Evolutionary conservation across 2,113 vertebrate species (phyloP), one percentile per base, ranked within the genome.

Genomic region (Leucopsar rothschildi): DNA sequence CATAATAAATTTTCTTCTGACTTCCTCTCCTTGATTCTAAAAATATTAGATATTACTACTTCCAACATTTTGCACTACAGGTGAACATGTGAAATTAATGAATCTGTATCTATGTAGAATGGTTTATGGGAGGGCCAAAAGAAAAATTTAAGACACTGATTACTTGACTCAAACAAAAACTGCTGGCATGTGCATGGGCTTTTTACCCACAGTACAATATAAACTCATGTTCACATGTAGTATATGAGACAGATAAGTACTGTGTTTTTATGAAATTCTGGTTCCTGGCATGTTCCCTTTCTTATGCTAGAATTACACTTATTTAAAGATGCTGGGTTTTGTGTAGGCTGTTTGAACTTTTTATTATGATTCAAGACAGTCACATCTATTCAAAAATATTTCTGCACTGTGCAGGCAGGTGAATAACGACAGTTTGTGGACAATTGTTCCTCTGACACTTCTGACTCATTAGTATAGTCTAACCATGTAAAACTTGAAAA

Each of bases 141-240:
- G 40, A 44, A 73, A 31, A 53, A 80, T 7, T 45, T 49, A 60
- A 44, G 37, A 61, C 3, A 21, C 7, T 37, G 27, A 66, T 29
- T 47, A 61, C 20, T 2, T 12, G 7, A 25, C 11, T 66, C 22
- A 60, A 47, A 68, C 0, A 5, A 70, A 75, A 50, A 18, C 10
- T 57, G 11, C 12, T 70, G 29, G 5, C 18, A 56, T 3, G 0
- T 29, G 10, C 15, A n/a, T 0, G 1, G 9, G 22, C 57, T 20
- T 45, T 73, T 17, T 35, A 21, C 12, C 23, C 68, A 45, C 9
- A n/a, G 27, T 12, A 47, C 13, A 27, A 20, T 21, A 45, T 2
- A 57, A 1, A 15, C 64, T 39, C 39, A 10, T 39, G 39, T 63
- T 60, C 21, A 23, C 5, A 24, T 11, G 12, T 45, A 33, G 39